Evolutionary conservation across 30 jellyfish, hydroid and myxozoan species (phyloP), one percentile per base, ranked within the genome.

Genomic region (Turritopsis dohrnii): DNA sequence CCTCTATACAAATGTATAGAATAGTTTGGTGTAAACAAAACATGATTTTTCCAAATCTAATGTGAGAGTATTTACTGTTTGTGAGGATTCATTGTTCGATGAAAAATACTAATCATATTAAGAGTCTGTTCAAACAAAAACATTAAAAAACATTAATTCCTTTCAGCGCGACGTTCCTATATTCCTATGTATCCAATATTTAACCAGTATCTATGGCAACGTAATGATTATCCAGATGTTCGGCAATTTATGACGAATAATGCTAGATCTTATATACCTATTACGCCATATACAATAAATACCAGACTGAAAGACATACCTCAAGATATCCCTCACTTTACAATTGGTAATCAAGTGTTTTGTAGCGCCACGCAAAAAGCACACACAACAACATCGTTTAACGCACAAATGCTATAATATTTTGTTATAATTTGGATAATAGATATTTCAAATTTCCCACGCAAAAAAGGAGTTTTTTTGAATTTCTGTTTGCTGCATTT

Each of bases 141-240:
- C 60, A 41, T 41, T 5, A 3, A 41, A 41, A 41, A 41, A 41
- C 60, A 41, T 3, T 41, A 41, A 41, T 41, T 41, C 60, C 9
- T 69, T 69, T 69, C 30, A 69, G 77, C 30, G 9, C 77, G 77
- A 21, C 77, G 77, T n/a, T 69, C 77, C 30, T 69, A 69, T 27
- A 27, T 69, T 1, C 22, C 77, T 21, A 69, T 69, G 77, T 69
- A 69, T 27, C 77, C 77, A 69, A 27, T 69, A 9, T 69, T n/a
- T 27, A 27, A 27, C 77, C 30, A 23, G 77, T 69, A 69, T 69
- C 28, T 23, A 1, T 69, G 77, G 77, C 77, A 69, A 69, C 31
- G 77, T n/a, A 69, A 69, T 27, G 77, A 16, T 9, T 69, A 69
- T 21, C 30, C 30, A 0, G 30, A 69, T 27, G 31, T 27, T n/a